Evolutionary conservation across 2,113 vertebrate genomes (phyloP).

Genomic region (Ramphastos sulfuratus): DNA sequence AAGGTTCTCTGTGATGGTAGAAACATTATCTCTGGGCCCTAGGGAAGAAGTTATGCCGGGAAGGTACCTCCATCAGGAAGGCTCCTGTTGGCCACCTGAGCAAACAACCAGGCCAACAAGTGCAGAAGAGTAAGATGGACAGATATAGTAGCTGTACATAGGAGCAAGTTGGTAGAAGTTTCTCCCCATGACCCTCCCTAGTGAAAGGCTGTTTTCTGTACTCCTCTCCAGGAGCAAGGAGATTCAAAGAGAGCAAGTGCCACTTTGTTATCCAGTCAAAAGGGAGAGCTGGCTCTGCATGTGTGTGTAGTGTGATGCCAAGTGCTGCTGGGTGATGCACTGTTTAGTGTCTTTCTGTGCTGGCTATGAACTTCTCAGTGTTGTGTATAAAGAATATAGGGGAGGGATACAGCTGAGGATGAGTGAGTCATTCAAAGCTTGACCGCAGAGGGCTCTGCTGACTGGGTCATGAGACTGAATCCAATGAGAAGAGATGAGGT

Average conservation of each 20-base stretch:
- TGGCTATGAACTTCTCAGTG: background rate
- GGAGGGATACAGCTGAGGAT: rapidly evolving
- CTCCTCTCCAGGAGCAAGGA: rapidly evolving
- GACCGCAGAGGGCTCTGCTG: background rate
- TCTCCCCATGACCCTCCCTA: background rate
- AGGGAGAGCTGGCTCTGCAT: rapidly evolving
- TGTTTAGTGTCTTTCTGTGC: rapidly evolving
- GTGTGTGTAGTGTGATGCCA: rapidly evolving
- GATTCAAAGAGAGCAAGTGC: rapidly evolving
- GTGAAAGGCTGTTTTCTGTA: background rate
- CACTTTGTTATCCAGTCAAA: rapidly evolving
- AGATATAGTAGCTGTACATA: rapidly evolving
- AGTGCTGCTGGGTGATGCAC: rapidly evolving
- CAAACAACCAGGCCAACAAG: background rate
- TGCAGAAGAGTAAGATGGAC: background rate
- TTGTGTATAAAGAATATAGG: rapidly evolving
- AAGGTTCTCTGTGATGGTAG: slow-evolving; percentile 9
- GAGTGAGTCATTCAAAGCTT: rapidly evolving
- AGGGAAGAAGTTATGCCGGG: slow-evolving; percentile 14
- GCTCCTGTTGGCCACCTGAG: slow-evolving; percentile 54
- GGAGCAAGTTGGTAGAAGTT: background rate
- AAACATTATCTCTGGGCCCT: slow-evolving; percentile 2
- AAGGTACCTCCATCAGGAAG: slow-evolving; percentile 9
- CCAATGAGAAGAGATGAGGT: background rate
- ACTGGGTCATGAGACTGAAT: rapidly evolving